Conservation (phyloP, 1,140 invertebrate genomes). For the Thaumatotibia leucotreta region DNA sequence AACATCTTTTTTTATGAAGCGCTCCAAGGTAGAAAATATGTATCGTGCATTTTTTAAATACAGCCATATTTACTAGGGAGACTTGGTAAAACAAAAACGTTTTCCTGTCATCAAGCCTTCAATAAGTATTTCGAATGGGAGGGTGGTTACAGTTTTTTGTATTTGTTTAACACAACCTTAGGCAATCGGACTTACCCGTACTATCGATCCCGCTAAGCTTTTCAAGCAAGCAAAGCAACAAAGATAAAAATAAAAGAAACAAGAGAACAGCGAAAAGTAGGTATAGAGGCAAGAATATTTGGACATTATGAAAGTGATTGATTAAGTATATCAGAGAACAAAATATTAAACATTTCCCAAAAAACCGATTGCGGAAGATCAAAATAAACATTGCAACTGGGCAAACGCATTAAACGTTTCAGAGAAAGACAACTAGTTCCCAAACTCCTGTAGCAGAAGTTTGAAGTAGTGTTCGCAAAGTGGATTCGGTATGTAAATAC, state of each 20-base stretch:
- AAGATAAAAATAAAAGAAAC: too few species aligned
- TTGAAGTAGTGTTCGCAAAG: neutral
- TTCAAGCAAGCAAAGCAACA: too few species aligned
- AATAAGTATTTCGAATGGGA: neutral
- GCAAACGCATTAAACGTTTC: neutral
- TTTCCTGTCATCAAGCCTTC: neutral
- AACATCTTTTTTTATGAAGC: too few species aligned
- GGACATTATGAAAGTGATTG: too few species aligned
- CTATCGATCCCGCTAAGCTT: neutral
- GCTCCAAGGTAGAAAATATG: too few species aligned
- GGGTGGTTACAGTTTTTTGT: neutral
- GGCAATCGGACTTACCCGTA: neutral
- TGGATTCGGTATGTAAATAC: neutral
- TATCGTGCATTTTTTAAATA: neutral
- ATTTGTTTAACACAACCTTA: neutral
- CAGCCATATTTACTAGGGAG: neutral
- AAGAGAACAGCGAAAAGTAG: too few species aligned
- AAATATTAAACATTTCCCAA: too few species aligned
- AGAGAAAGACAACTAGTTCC: neutral
- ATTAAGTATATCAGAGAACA: too few species aligned
- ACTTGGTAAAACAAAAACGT: neutral
- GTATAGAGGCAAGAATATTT: too few species aligned
- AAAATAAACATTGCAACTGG: neutral
- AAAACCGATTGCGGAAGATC: neutral
- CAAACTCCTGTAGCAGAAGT: too few species aligned